These are phyloP conservation scores for Tretioscincus oriximinensis DNA, from an alignment of 2,113 vertebrate genomes.

Conservation along the genomic window DNA sequence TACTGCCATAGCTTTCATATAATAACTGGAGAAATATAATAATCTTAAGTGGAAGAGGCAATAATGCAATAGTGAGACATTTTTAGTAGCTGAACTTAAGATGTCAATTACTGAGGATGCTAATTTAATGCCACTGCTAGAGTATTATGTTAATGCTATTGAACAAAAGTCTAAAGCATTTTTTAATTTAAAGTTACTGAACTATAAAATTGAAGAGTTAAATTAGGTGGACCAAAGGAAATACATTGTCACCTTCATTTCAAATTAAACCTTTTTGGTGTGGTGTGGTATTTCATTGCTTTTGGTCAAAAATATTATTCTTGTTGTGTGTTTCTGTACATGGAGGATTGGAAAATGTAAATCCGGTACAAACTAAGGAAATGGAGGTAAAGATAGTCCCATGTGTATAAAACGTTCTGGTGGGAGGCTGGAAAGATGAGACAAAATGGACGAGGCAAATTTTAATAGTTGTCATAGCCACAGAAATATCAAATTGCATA, in stretches of 20 bases:
- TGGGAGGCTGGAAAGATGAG: too few relatives aligned
- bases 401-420: too few relatives aligned
- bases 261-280: conserved; percentile 47
- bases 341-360: too few relatives aligned
- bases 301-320: conserved; percentile 36
- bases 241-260: conserved; percentile 66
- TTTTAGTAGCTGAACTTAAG: conserved; percentile 50
- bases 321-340: conserved; percentile 10
- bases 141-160: conserved; percentile 68
- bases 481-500: too few relatives aligned
- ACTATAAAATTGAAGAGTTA: conserved; percentile 70
- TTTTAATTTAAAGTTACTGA: conserved; percentile 71
- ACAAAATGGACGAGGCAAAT: too few relatives aligned
- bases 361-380: too few relatives aligned
- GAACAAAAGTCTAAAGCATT: conserved; percentile 65
- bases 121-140: conserved; percentile 60
- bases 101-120: conserved; percentile 54
- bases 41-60: conserved; percentile 39
- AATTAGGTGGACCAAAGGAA: conserved; percentile 59
- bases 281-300: conserved; percentile 37
- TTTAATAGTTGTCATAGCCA: too few relatives aligned
- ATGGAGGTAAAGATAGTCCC: too few relatives aligned
- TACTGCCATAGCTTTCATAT: conserved; percentile 20
- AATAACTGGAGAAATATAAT: conserved; percentile 48
- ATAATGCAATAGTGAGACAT: conserved; percentile 37